Conservation (phyloP, 2,888 invertebrate species). For the Ichneumoninae sp. region DNA sequence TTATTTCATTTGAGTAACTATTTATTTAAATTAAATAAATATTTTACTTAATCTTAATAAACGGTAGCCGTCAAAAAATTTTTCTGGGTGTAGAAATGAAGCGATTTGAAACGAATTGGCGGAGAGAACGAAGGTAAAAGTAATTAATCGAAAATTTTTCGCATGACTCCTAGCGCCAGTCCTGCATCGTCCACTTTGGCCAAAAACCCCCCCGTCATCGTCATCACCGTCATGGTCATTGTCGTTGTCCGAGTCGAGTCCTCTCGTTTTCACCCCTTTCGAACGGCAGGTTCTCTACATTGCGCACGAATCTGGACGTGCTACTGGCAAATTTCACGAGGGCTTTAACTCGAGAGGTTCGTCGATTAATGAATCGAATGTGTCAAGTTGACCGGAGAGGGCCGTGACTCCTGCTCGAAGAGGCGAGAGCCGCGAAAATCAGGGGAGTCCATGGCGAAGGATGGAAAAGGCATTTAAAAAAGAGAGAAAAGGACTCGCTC, state of each 20-base stretch:
- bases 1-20: too few relatives aligned
- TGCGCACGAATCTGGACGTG: slow-evolving; percentile 15
- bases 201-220: slow-evolving; percentile 30
- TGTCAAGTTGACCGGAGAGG: slow-evolving; percentile 53
- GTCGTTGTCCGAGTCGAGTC: slow-evolving; percentile 58
- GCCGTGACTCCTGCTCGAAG: slow-evolving; percentile 28
- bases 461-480: slow-evolving; percentile 44
- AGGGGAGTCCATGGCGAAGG: slow-evolving; percentile 39
- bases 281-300: not conserved
- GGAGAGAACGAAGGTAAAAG: not conserved
- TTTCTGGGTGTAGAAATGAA: too few relatives aligned
- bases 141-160: slow-evolving; percentile 43
- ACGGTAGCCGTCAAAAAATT: too few relatives aligned
- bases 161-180: slow-evolving; percentile 29
- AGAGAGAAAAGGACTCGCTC: slow-evolving; percentile 13
- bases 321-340: slow-evolving; percentile 46
- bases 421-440: slow-evolving; percentile 41
- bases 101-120: not conserved
- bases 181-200: slow-evolving; percentile 40
- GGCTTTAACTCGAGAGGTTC: slow-evolving; percentile 49
- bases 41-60: too few relatives aligned
- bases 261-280: slow-evolving; percentile 61
- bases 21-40: too few relatives aligned
- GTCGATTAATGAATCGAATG: slow-evolving; percentile 73
- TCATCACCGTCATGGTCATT: slow-evolving; percentile 38